Percentiles rank a stretch among this genome's conserved stretches.
These are phyloP conservation scores for Sus scrofa DNA, from an alignment of 2,113 vertebrate genomes.

Conservation along the genomic window T2T-Sscrofa CM000821.6:4371501-4372000, in stretches of 20 bases:
- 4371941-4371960: not conserved
- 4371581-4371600: not conserved
- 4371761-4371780: not conserved
- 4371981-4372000: not conserved
- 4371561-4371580: not conserved
- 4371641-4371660: not conserved
- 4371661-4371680: not conserved
- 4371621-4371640: not conserved
- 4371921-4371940: not conserved
- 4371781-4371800: not conserved
- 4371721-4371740: not conserved
- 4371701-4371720: not conserved
- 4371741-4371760: not conserved
- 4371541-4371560: not conserved
- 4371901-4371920: not conserved
- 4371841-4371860: not conserved
- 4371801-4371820: not conserved
- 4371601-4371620: not conserved
- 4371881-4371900: not conserved
- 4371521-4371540: not conserved
- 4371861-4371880: not conserved
- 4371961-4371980: not conserved
- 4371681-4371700: not conserved
- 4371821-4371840: no score
- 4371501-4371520: not conserved